Conservation (phyloP, 2,888 invertebrate genomes). For the Platynereis dumerilii region DNA sequence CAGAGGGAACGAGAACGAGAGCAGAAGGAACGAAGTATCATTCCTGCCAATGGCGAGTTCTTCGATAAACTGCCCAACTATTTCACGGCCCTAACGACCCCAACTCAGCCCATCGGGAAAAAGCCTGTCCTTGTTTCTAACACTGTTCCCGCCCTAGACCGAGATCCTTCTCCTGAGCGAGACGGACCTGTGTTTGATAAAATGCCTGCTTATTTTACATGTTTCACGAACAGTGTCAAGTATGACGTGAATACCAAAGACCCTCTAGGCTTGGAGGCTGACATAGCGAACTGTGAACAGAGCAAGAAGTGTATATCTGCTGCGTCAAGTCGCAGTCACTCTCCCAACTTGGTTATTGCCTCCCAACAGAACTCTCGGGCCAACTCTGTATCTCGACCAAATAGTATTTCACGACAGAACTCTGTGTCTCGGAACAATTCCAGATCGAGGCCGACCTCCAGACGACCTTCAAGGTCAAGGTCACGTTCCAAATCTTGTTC, state of each 20-base stretch:
- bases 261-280: constrained; percentile 10
- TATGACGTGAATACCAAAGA: constrained; percentile 41
- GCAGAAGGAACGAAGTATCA: constrained; percentile 1
- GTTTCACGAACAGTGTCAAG: constrained; percentile 59
- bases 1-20: neutral
- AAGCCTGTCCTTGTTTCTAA: neutral
- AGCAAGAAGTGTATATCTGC: neutral
- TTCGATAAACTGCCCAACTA: constrained; percentile 58
- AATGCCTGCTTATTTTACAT: constrained; percentile 56
- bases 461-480: constrained; percentile 5
- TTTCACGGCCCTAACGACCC: constrained; percentile 50
- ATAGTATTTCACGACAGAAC: neutral
- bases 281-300: neutral
- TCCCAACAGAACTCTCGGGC: constrained; percentile 1
- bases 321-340: constrained; percentile 15
- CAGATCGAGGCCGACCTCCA: constrained; percentile 11
- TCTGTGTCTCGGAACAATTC: neutral
- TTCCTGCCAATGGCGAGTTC: constrained; percentile 4
- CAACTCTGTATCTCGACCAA: constrained; percentile 2
- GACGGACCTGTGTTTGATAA: constrained; percentile 38
- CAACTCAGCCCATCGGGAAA: constrained; percentile 40
- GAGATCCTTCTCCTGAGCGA: constrained; percentile 44
- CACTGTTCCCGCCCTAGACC: constrained; percentile 34
- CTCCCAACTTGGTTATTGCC: constrained; percentile 12
- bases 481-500: constrained; percentile 5